Percentiles rank a stretch among this genome's conserved stretches.
Evolutionary conservation across 2,888 invertebrate species (phyloP).

Genomic region (Ametastegia equiseti): DNA sequence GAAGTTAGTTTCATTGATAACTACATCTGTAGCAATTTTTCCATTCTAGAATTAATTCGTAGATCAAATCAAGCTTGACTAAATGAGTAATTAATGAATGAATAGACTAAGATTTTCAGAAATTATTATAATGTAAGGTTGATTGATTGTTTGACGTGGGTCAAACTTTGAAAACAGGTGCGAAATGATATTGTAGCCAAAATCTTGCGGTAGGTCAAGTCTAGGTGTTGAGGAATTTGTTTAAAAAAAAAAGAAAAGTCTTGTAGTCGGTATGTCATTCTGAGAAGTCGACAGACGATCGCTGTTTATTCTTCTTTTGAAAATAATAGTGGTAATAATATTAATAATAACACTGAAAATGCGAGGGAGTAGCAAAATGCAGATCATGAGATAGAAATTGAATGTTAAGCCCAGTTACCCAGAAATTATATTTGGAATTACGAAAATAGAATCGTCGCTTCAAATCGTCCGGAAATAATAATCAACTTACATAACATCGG

Average conservation of each 20-base stretch:
- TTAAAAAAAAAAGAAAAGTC: not conserved
- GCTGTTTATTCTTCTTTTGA: not conserved
- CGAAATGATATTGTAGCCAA: not conserved
- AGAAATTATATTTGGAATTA: slow-evolving; percentile 18
- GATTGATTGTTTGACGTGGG: not conserved
- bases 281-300: no score
- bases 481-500: slow-evolving; percentile 12
- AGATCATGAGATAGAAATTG: not conserved
- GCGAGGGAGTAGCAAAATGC: not conserved
- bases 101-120: no score
- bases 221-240: not conserved
- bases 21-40: not conserved
- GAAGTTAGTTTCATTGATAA: not conserved
- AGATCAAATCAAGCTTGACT: not conserved
- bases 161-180: not conserved
- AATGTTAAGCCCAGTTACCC: slow-evolving; percentile 26
- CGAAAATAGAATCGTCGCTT: slow-evolving; percentile 38
- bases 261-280: no score
- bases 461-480: not conserved
- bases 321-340: not conserved
- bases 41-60: no score
- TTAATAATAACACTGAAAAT: not conserved
- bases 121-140: not conserved
- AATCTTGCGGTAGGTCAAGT: not conserved
- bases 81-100: no score